Percentiles rank a stretch among this genome's conserved stretches.
phyloP scores from a whole-genome alignment of 2,797 vertebrate genomes.

The Pseudochromis fuscus region DNA sequence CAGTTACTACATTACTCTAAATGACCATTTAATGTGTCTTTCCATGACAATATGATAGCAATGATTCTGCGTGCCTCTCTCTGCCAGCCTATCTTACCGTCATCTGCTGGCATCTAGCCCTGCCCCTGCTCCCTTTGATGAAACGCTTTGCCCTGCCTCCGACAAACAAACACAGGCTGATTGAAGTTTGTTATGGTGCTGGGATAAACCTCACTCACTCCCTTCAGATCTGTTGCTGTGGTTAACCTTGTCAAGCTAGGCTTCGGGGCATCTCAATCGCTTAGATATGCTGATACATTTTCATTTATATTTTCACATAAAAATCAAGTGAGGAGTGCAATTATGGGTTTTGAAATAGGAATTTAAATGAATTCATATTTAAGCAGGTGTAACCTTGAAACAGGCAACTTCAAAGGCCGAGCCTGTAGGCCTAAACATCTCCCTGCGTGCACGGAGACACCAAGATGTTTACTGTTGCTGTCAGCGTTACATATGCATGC shows the following conservation, averaged over 20 bases:
- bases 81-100: constrained; percentile 20
- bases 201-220: constrained; percentile 43
- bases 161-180: constrained; percentile 57
- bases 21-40: constrained; percentile 19
- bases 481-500: constrained; percentile 25
- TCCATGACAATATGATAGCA: background rate
- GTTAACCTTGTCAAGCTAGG: constrained; percentile 66
- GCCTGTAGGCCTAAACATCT: constrained; percentile 64
- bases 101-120: constrained; percentile 16
- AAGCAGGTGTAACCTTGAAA: constrained; percentile 74
- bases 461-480: constrained; percentile 62
- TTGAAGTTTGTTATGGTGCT: constrained; percentile 65
- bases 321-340: constrained; percentile 28
- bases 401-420: constrained; percentile 65
- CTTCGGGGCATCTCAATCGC: constrained; percentile 52
- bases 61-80: background rate
- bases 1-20: background rate
- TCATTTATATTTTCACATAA: constrained; percentile 55
- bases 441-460: constrained; percentile 32
- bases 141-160: constrained; percentile 41
- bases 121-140: constrained; percentile 35
- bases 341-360: constrained; percentile 50
- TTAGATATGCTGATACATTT: constrained; percentile 52
- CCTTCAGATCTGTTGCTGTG: constrained; percentile 52
- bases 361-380: constrained; percentile 69